phyloP scores from a whole-genome alignment of 2,113 vertebrate genomes.

The Psettodes erumei region DNA sequence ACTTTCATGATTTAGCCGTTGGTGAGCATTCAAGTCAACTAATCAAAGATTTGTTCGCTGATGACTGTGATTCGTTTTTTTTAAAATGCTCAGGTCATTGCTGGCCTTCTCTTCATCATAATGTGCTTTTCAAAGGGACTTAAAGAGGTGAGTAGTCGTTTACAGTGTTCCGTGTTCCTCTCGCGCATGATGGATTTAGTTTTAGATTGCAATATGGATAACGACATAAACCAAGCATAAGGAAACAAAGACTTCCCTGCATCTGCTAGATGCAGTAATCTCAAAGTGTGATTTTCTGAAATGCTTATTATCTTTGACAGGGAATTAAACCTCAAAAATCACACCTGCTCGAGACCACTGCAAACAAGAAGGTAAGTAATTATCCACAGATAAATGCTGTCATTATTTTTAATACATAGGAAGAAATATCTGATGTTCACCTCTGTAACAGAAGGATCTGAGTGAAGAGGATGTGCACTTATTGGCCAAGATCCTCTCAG shows the following conservation, averaged over 20 bases:
- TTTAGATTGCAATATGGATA: neutral
- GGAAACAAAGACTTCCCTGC: neutral
- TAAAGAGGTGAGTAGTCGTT: constrained; percentile 60
- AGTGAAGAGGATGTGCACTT: constrained; percentile 77
- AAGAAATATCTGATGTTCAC: neutral
- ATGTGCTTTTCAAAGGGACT: constrained; percentile 76
- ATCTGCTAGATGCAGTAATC: neutral
- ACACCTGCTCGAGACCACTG: constrained; percentile 39
- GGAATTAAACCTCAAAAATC: constrained; percentile 46
- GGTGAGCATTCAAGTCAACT: neutral
- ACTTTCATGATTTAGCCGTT: neutral
- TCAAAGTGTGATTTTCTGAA: neutral
- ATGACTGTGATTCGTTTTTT: neutral
- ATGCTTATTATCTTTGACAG: constrained; percentile 46
- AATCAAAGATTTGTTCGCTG: neutral
- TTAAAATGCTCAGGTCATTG: constrained; percentile 46
- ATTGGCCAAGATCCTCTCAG: constrained; percentile 78
- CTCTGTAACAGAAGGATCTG: constrained; percentile 70
- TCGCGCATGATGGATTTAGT: neutral
- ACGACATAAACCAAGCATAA: neutral
- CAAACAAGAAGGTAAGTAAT: constrained; percentile 65
- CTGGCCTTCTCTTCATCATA: constrained; percentile 72
- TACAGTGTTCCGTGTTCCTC: neutral
- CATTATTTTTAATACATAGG: neutral
- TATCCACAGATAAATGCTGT: neutral